Evolutionary conservation across 2,113 vertebrate species (phyloP), one percentile per base, ranked within the genome.

Genomic region (Apistogramma diplotaenia): DNA sequence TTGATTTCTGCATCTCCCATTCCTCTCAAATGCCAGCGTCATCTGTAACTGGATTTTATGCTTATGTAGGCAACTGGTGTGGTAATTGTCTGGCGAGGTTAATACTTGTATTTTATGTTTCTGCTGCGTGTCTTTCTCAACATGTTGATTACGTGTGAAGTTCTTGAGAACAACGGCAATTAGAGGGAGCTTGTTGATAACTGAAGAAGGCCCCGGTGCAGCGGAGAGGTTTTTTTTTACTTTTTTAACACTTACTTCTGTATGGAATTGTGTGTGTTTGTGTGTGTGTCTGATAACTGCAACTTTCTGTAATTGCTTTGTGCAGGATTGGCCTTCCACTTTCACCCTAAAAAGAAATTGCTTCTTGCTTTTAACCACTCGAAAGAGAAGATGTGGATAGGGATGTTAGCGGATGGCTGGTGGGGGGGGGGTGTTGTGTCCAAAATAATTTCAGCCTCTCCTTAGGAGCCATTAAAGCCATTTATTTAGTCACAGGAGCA

Each of bases 301-400:
- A 80, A 79, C 56, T 78, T 78, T 23, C 65, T 79, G 62, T 89
- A 88, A 91, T 88, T 91, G 85, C 87, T 87, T 91, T 92, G 83
- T 78, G 56, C 16, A 19, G 75, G 35, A 82, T 82, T 87, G 87
- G 80, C 62, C 84, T 85, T 87, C 82, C 78, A 87, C 84, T 89
- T 82, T 84, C 74, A 81, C 62, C 87, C 77, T 82, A 83, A 89
- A 88, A 86, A 91, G 81, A 81, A 88, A 90, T 85, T 87, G 80
- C 85, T 87, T 89, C 75, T 86, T 86, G 81, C 79, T 86, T 88
- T 91, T 78, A 84, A 75, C 83, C 85, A 87, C 79, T 61, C 37
- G 65, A 86, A 54, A 90, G 76, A 37, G 65, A 60, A 55, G 37
- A 62, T 46, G 53, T 56, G 58, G 72, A 54, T 40, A 33, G 67